Evolutionary conservation across 2,888 invertebrate genomes (phyloP), one percentile per base, ranked within the genome.

Genomic region (Lepas anatifera): DNA sequence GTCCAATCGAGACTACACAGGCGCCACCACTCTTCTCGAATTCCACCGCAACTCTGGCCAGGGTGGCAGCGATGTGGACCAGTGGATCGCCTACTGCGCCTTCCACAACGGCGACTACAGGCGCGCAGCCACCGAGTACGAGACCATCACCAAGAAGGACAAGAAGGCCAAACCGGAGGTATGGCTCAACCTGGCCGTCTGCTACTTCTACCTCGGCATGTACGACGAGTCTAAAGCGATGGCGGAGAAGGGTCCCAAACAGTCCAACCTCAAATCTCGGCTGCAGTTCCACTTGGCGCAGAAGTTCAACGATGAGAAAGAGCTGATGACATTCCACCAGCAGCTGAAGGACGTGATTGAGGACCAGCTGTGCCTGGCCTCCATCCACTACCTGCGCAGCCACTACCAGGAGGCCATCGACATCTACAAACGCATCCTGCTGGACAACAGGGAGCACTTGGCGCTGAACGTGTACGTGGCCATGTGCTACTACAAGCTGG

Each of bases 331-430:
- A 50, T 87, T 90, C 71, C 93, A 95, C 79, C 88, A 92, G 71
- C 87, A 88, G 48, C 82, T 98, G 48, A 88, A 91, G 70, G 94
- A 95, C 77, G 86, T 90, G 11, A 85, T 95, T 1, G 95, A 97
- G 79, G 97, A 99, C 83, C 96, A 97, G 80, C 84, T 99, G 50
- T 93, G 95, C 76, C 81, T 98, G 70, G 98, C 98, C 1, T 93
- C 97, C 0, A 91, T 99, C 75, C 97, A 99, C 79, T 99, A 95
- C 78, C 83, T 98, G 70, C 85, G 97, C 70, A 91, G 92, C 10
- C 98, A 99, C 80, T 99, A 97, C 79, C 96, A 97, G 79, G 98
- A 99, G 80, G 97, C 99, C 66, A 96, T 98, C 73, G 97, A 98
- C 79, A 94, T 98, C 73, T 99, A 99, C 79, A 99, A 98, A 80